phyloP scores from a whole-genome alignment of 2,888 invertebrate genomes.

The Pterobdella sp. region DNA sequence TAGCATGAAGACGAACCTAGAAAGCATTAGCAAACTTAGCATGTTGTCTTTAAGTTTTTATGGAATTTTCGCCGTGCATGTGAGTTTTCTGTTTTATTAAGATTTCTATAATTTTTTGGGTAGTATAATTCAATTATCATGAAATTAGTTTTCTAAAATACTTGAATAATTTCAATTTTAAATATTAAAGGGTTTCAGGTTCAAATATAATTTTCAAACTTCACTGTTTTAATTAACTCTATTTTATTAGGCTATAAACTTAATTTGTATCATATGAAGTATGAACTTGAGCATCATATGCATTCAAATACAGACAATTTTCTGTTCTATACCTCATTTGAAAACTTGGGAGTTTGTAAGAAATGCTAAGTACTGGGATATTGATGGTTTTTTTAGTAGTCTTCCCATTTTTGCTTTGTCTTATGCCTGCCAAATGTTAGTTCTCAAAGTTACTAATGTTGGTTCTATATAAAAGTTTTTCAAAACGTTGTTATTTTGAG shows the following conservation, averaged over 20 bases:
- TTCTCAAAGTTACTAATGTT: too few relatives aligned
- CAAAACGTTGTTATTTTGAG: background rate
- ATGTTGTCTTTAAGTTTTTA: constrained; percentile 87
- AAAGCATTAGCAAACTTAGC: constrained; percentile 76
- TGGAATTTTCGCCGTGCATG: constrained; percentile 65
- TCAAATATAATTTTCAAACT: too few relatives aligned
- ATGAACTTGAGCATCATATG: too few relatives aligned
- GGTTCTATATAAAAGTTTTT: background rate
- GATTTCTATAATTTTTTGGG: background rate
- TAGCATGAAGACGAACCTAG: constrained; percentile 66
- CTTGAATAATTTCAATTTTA: too few relatives aligned
- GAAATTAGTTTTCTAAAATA: too few relatives aligned
- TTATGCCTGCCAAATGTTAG: constrained; percentile 87
- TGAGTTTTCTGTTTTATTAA: background rate
- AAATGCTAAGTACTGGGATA: constrained; percentile 52
- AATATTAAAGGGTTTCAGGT: too few relatives aligned
- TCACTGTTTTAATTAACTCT: too few relatives aligned
- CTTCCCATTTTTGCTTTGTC: constrained; percentile 94
- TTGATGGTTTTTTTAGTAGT: constrained; percentile 77
- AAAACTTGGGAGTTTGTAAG: constrained; percentile 24
- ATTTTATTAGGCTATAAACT: too few relatives aligned
- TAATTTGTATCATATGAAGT: too few relatives aligned
- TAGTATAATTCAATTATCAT: background rate
- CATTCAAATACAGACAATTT: constrained; percentile 14
- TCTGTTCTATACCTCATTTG: constrained; percentile 7